Evolutionary conservation across 2,113 vertebrate species (phyloP), one percentile per base, ranked within the genome.

Genomic region (Trichechus manatus): DNA sequence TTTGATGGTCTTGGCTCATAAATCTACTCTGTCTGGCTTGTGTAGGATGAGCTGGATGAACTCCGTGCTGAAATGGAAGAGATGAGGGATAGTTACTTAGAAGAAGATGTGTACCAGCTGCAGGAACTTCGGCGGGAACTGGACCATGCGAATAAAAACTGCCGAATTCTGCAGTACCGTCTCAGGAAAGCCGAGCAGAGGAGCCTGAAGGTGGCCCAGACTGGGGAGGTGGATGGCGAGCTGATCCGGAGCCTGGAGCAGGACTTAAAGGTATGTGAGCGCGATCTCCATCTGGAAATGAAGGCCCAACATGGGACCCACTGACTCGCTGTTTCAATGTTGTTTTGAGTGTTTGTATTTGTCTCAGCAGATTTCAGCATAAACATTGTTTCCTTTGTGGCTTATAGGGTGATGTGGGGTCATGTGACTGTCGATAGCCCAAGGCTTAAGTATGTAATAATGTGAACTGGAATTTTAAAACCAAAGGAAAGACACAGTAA

Each of bases 21-120:
- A 17, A 17, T 59, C 36, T 53, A 1, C 22, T 56, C 19, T 93
- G 22, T 97, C 97, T 98, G 98, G 84, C 79, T 97, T 97, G 91
- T 84, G 92, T 98, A 99, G 99, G 99, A 99, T 98, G 99, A 99
- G 98, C 98, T 99, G 98, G 99, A 99, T 70, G 99, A 99, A 98
- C 98, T 99, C 93, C 99, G 99, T 33, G 99, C 99, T 0, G 99
- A 99, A 98, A 99, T 99, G 99, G 99, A 99, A 98, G 99, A 99
- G 98, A 99, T 99, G 98, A 99, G 99, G 44, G 99, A 99, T 98
- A 99, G 99, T 98, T 99, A 99, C 93, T 98, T 99, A 98, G 99
- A 99, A 97, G 99, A 99, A 98, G 99, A 99, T 98, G 99, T 99
- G 87, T 99, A 99, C 98, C 99, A 99, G 98, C 98, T 99, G 96